Evolutionary conservation across 1,140 invertebrate species (phyloP).

Genomic region (Papilio aristodemus): DNA sequence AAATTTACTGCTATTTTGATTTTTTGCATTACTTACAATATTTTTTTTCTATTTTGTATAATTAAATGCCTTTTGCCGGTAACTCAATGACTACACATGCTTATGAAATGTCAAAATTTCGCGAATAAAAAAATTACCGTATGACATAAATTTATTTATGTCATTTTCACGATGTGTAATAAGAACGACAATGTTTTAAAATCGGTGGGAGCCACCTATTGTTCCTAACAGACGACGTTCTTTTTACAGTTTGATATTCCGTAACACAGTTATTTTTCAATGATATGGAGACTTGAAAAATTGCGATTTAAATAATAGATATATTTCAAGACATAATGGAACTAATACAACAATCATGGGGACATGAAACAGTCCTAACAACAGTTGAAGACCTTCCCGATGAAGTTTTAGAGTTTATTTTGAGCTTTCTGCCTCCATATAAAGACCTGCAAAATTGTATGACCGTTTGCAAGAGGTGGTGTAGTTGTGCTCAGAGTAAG

Average conservation of each 20-base stretch:
- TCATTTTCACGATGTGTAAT: constrained; percentile 28
- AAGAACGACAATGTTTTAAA: constrained; percentile 28
- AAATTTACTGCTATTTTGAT: neutral
- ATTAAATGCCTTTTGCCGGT: neutral
- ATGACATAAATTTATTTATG: constrained; percentile 31
- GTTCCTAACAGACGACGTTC: constrained; percentile 2
- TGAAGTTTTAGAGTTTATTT: constrained; percentile 95
- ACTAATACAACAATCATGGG: constrained; percentile 53
- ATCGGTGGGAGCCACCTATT: constrained; percentile 27
- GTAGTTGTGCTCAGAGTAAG: constrained; percentile 89
- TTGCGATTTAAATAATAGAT: constrained; percentile 9
- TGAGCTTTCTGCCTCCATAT: constrained; percentile 93
- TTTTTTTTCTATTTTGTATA: neutral
- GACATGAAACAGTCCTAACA: constrained; percentile 57
- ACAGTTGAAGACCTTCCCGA: constrained; percentile 90
- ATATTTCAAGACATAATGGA: constrained; percentile 58
- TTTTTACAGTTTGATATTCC: neutral
- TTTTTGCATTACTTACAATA: no score
- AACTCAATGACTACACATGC: neutral
- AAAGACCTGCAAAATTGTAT: constrained; percentile 92
- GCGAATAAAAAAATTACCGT: constrained; percentile 14
- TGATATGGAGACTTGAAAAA: constrained; percentile 20
- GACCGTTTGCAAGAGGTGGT: constrained; percentile 92
- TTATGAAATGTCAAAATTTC: constrained; percentile 25
- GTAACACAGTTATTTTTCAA: neutral